Base-by-base conservation (phyloP, 64 coral and sea anemone species). In the Platygyra sinensis region DNA sequence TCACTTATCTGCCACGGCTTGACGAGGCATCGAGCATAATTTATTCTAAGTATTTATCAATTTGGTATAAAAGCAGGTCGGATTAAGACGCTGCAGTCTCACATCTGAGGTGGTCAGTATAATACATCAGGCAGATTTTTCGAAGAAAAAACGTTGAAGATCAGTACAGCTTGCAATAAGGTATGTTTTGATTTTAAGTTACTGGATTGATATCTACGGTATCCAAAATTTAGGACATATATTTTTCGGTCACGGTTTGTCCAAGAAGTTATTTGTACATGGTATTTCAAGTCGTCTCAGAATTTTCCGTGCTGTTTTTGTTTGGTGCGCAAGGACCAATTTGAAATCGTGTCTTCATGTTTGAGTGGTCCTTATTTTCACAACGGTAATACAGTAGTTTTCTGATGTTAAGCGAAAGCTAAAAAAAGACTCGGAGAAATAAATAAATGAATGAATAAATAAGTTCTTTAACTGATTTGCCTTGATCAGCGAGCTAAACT, bases 11-110 rank as follows among this genome's bases (percentile, higher is more conserved):
- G 2, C 60, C 12, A 5, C 25, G 4, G 25, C 22, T n/a, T 62
- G 54, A 24, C 67, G 59, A 83, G 80, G 62, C 60, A 61, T 83
- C 60, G 18, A 0, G 29, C 30, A 20, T 83, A 83, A 83, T 83
- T 39, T 39, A 83, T 65, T 83, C 59, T 11, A 69, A 24, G 2
- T 30, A 83, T 22, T 83, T 83, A 33, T 65, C 4, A 67, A 24
- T 27, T 0, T n/a, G 20, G 6, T 6, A 16, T 64, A 65, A 46
- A 67, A 55, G n/a, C 57, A 65, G 31, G 60, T 61, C 31, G 22
- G 65, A 27, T 69, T 63, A 65, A 83, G 31, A 65, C 59, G 5
- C 13, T 20, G 30, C 16, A 36, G 30, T 83, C 9, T 24, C 22
- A 10, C 65, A 11, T n/a, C 65, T 69, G 22, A 69, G 10, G 22